phyloP scores from a whole-genome alignment of 35 echinoderm and acorn worm genomes.

The Apostichopus californicus region DNA sequence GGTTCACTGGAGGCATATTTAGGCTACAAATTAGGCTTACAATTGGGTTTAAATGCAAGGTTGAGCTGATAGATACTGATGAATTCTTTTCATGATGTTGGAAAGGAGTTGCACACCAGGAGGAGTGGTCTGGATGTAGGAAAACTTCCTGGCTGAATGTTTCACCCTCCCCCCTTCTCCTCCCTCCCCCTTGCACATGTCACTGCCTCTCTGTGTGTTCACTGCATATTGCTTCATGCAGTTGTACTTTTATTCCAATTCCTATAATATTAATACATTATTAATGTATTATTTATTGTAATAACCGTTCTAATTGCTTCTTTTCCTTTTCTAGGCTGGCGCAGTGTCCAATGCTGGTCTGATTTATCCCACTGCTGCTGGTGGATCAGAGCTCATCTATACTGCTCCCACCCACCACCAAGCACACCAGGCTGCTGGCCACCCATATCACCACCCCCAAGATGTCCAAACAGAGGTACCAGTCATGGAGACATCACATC shows the following conservation, averaged over 20 bases:
- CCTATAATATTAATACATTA: background rate
- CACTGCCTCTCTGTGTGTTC: background rate
- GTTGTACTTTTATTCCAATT: too few species aligned
- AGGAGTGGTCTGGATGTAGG: too few species aligned
- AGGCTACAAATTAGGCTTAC: too few species aligned
- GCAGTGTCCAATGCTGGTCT: slow-evolving; percentile 11
- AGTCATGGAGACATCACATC: slow-evolving; percentile 44
- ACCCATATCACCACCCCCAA: slow-evolving; percentile 23
- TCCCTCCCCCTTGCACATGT: too few species aligned
- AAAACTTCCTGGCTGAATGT: too few species aligned
- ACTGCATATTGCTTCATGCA: background rate
- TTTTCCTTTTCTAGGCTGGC: slow-evolving; percentile 23
- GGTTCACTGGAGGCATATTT: too few species aligned
- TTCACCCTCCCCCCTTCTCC: too few species aligned
- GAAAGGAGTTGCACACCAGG: too few species aligned
- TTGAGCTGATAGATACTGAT: too few species aligned
- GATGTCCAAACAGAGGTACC: slow-evolving; percentile 38
- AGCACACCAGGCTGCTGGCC: slow-evolving; percentile 2
- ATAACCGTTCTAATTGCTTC: background rate
- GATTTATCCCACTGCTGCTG: slow-evolving; percentile 18
- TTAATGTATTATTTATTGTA: background rate
- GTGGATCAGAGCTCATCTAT: slow-evolving; percentile 43
- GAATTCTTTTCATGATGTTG: too few species aligned
- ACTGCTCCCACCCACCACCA: slow-evolving; percentile 20
- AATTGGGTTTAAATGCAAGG: too few species aligned